Evolutionary conservation across 2,113 vertebrate species (phyloP).

Genomic region (Atractosteus spatula): DNA sequence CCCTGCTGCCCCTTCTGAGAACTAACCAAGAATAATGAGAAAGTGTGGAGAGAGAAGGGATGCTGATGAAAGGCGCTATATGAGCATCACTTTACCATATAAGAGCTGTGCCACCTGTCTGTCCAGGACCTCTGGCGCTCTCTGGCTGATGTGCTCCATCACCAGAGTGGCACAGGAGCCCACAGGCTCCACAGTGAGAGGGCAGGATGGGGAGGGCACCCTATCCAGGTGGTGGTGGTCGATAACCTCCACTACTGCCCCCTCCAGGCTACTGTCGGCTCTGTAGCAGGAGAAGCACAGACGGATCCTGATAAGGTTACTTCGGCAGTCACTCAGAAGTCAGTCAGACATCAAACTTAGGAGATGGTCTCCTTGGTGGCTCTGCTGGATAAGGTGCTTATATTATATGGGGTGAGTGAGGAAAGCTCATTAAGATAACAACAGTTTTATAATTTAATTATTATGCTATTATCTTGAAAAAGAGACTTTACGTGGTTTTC

Average conservation of each 20-base stretch:
- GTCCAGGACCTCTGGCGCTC: constrained; percentile 74
- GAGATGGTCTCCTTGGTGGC: too few relatives aligned
- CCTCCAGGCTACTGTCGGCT: constrained; percentile 71
- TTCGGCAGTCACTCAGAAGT: neutral
- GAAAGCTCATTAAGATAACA: too few relatives aligned
- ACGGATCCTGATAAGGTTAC: neutral
- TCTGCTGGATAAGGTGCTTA: too few relatives aligned
- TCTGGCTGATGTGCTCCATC: constrained; percentile 75
- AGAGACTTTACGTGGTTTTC: too few relatives aligned
- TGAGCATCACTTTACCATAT: constrained; percentile 67
- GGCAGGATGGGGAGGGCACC: constrained; percentile 50
- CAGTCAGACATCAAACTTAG: neutral
- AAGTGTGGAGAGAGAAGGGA: too few relatives aligned
- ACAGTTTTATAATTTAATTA: too few relatives aligned
- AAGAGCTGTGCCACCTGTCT: constrained; percentile 70
- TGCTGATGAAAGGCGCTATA: too few relatives aligned
- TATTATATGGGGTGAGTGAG: too few relatives aligned
- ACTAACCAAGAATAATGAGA: too few relatives aligned
- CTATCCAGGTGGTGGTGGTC: constrained; percentile 81
- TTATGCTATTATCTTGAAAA: too few relatives aligned
- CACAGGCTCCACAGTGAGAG: constrained; percentile 70
- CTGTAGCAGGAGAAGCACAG: constrained; percentile 48
- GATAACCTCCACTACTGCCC: constrained; percentile 76
- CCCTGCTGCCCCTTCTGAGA: too few relatives aligned
- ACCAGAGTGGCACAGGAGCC: constrained; percentile 90